These are phyloP conservation scores for Trissolcus basalis DNA, from an alignment of 1,140 invertebrate species.

Conservation along the genomic window DNA sequence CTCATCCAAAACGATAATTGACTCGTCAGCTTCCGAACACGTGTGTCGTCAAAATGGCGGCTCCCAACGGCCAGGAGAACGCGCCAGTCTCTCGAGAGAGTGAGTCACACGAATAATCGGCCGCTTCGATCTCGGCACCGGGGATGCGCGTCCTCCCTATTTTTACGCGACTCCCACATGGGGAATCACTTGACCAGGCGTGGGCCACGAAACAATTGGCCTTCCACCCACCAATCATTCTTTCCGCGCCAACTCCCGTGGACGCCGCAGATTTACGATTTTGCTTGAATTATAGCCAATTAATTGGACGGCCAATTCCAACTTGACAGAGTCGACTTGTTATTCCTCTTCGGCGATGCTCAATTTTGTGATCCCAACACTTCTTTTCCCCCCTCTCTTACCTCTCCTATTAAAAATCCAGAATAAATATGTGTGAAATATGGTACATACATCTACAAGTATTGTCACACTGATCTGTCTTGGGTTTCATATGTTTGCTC, in stretches of 20 bases:
- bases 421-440: too few relatives aligned
- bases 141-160: constrained; percentile 42
- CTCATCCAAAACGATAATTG: constrained; percentile 49
- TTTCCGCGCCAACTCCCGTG: constrained; percentile 56
- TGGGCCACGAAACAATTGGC: constrained; percentile 71
- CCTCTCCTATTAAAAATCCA: too few relatives aligned
- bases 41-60: constrained; percentile 44
- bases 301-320: constrained; percentile 64
- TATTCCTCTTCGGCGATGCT: neutral
- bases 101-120: constrained; percentile 57
- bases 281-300: constrained; percentile 72
- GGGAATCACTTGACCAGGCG: constrained; percentile 53
- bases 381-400: too few relatives aligned
- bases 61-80: constrained; percentile 21
- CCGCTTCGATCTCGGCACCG: constrained; percentile 48
- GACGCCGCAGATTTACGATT: constrained; percentile 70
- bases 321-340: neutral
- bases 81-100: constrained; percentile 37
- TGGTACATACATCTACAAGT: too few relatives aligned
- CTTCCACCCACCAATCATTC: constrained; percentile 70
- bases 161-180: constrained; percentile 65
- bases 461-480: too few relatives aligned
- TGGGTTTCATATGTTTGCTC: too few relatives aligned
- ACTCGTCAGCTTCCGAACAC: constrained; percentile 54
- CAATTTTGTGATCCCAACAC: too few relatives aligned